These are phyloP conservation scores for Gobionotothen gibberifrons DNA, from an alignment of 2,797 vertebrate genomes.

Conservation along the genomic window DNA sequence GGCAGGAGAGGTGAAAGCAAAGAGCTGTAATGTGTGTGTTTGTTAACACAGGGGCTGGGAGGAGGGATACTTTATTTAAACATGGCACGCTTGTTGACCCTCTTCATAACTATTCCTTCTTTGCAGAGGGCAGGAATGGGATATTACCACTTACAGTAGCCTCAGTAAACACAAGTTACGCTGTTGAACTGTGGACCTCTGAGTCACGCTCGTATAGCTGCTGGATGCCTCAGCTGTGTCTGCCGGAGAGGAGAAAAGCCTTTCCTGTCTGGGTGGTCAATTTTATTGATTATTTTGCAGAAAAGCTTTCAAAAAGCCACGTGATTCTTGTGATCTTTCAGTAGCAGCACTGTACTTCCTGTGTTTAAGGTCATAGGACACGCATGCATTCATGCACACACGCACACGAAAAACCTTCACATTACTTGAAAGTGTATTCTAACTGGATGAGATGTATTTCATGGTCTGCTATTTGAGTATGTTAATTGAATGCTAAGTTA, in stretches of 20 bases:
- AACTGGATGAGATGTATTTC: slow-evolving; percentile 6
- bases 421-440: slow-evolving; percentile 5
- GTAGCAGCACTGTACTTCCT: slow-evolving; percentile 18
- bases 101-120: slow-evolving; percentile 62
- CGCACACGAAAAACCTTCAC: neutral
- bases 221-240: slow-evolving; percentile 48
- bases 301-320: slow-evolving; percentile 65
- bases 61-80: slow-evolving; percentile 70
- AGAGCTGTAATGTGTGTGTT: slow-evolving; percentile 33
- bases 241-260: slow-evolving; percentile 33
- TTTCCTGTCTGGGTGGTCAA: slow-evolving; percentile 60
- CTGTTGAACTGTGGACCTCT: slow-evolving; percentile 76
- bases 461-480: slow-evolving; percentile 18
- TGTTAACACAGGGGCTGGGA: slow-evolving; percentile 29
- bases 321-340: slow-evolving; percentile 54
- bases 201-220: slow-evolving; percentile 49
- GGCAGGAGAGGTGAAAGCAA: slow-evolving; percentile 18
- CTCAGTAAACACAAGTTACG: slow-evolving; percentile 77
- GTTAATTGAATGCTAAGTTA: slow-evolving; percentile 18
- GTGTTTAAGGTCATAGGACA: slow-evolving; percentile 40
- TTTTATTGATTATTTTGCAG: slow-evolving; percentile 69
- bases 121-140: slow-evolving; percentile 67
- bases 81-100: slow-evolving; percentile 71
- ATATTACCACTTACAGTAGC: slow-evolving; percentile 78
- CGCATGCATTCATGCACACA: neutral